Conservation (phyloP, 2,888 invertebrate species). For the Buathra laborator region DNA sequence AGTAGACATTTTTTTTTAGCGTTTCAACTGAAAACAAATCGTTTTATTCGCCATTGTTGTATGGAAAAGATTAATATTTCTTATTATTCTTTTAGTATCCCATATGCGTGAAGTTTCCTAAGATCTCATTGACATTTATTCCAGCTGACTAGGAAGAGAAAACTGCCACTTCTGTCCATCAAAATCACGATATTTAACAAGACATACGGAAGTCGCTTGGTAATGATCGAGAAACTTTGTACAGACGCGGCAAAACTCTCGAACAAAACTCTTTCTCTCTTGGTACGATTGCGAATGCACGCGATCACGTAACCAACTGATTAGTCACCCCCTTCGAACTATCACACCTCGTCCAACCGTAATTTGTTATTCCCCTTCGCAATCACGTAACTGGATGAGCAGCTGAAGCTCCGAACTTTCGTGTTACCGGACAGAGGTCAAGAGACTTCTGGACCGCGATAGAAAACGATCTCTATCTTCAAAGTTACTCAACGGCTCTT, state of each 20-base stretch:
- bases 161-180: slow-evolving; percentile 20
- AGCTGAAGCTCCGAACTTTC: slow-evolving; percentile 50
- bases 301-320: slow-evolving; percentile 46
- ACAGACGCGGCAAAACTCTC: neutral
- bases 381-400: slow-evolving; percentile 44
- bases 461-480: neutral
- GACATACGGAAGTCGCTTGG: slow-evolving; percentile 14
- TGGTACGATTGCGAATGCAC: slow-evolving; percentile 26
- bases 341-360: slow-evolving; percentile 32
- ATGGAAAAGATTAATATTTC: neutral
- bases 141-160: slow-evolving; percentile 7
- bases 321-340: slow-evolving; percentile 37
- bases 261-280: slow-evolving; percentile 8
- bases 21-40: neutral
- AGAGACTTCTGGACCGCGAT: slow-evolving; percentile 34
- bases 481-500: slow-evolving; percentile 31
- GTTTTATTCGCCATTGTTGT: neutral
- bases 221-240: neutral
- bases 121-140: slow-evolving; percentile 7
- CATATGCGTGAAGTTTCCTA: neutral
- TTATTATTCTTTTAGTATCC: neutral
- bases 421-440: slow-evolving; percentile 37
- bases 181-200: slow-evolving; percentile 5
- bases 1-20: neutral
- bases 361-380: slow-evolving; percentile 16